Base-by-base conservation (phyloP, 2,888 invertebrate species). In the Aspidapion aeneum region DNA sequence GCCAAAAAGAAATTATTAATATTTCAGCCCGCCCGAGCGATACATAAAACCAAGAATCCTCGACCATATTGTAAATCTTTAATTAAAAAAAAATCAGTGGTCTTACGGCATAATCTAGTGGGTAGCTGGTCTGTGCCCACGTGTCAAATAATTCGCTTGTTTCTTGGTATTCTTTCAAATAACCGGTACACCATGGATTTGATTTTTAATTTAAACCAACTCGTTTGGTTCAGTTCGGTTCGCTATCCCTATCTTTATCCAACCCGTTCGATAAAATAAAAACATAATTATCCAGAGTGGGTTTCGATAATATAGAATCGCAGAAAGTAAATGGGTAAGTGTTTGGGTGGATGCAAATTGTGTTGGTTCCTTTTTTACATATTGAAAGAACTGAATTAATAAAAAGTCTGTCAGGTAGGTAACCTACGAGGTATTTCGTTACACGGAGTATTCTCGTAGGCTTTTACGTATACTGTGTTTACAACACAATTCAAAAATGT, bases 71-170 rank as follows among this genome's bases (percentile, higher is more conserved):
- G 35, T 35, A 35, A 35, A 35, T 35, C 35, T 7, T 35, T 35
- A 35, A 35, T 35, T 35, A 7, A 7, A 35, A 35, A 35, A 35
- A 35, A 35, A 35, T 35, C 35, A 35, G 35, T 35, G 35, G 35
- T 3, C 35, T 12, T 3, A 35, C 35, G 35, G 35, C 35, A 35
- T 35, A 35, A 35, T 35, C 62, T 58, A 58, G 66, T 66, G 66
- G 66, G 66, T 62, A 61, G 66, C 63, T 60, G 63, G 35, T 62
- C 62, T 62, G 63, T 62, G 63, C 66, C 66, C 66, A 66, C 66
- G 63, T 66, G 63, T 62, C 66, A 60, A 66, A 66, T 66, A 64
- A 66, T 66, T 66, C 63, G 62, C 66, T 63, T 63, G 62, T 66
- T 66, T 66, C 66, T 66, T 62, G 66, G 66, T 66, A 66, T 66